Conservation (phyloP, 92 coral and sea anemone genomes). For the Muricea muricata region DNA sequence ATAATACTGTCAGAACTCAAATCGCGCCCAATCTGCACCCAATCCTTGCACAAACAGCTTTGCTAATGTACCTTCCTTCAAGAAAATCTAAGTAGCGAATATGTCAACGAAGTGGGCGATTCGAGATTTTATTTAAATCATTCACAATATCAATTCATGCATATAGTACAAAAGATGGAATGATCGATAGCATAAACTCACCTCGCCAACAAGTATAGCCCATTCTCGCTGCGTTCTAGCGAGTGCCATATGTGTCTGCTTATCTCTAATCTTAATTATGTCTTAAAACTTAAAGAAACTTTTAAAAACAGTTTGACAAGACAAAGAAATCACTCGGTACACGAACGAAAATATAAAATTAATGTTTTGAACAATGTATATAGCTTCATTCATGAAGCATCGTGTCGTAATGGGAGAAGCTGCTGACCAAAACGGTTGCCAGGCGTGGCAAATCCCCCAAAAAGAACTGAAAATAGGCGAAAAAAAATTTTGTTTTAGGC, state of each 20-base stretch:
- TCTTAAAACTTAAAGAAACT: background rate
- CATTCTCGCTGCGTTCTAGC: slow-evolving; percentile 97
- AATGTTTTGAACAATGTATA: background rate
- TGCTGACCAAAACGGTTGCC: background rate
- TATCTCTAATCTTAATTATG: background rate
- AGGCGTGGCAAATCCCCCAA: background rate
- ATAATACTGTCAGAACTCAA: slow-evolving; percentile 35
- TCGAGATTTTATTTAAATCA: background rate
- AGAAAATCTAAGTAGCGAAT: background rate
- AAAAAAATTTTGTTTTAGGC: no score
- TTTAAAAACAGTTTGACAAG: slow-evolving; percentile 8
- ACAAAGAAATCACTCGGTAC: background rate
- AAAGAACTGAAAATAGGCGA: no score
- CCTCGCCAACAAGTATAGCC: slow-evolving; percentile 93
- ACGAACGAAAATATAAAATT: background rate
- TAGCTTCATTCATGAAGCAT: background rate
- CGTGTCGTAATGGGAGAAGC: slow-evolving; percentile 9
- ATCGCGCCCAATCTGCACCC: no score
- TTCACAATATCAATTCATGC: background rate
- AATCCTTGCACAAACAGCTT: background rate
- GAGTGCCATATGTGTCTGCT: slow-evolving; percentile 72
- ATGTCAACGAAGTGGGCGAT: background rate
- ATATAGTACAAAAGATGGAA: background rate
- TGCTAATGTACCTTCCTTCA: no score
- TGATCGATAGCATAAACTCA: slow-evolving; percentile 59